Evolutionary conservation across 2,888 invertebrate genomes (phyloP).

Genomic region (Tethea ocularis): DNA sequence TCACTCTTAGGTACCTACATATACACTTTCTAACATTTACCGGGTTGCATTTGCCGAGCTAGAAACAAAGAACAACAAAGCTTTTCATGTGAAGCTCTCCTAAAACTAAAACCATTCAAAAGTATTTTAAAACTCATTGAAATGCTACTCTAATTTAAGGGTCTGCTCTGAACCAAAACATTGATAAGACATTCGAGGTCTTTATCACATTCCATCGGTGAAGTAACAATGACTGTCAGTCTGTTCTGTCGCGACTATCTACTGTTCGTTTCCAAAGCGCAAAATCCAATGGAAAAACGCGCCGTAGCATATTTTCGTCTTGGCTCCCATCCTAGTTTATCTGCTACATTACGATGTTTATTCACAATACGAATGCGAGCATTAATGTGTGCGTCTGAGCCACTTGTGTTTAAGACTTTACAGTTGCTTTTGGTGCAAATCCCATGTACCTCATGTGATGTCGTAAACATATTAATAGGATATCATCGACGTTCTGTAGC

Average conservation of each 20-base stretch:
- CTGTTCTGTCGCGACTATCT: conserved; percentile 59
- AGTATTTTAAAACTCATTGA: neutral
- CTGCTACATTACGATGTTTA: conserved; percentile 84
- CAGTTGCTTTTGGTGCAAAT: conserved; percentile 47
- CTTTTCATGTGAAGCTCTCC: neutral
- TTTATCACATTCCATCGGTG: conserved; percentile 61
- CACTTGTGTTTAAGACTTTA: conserved; percentile 66
- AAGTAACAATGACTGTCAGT: conserved; percentile 66
- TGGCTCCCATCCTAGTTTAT: conserved; percentile 84
- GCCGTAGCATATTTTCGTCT: conserved; percentile 83
- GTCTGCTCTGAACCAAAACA: conserved; percentile 22
- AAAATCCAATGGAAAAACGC: conserved; percentile 83
- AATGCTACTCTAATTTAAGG: conserved; percentile 16
- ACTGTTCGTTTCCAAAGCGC: conserved; percentile 79
- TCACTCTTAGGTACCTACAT: conserved; percentile 58
- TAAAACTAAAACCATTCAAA: neutral
- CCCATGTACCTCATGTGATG: conserved; percentile 30
- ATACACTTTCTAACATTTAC: conserved; percentile 36
- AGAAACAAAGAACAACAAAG: neutral
- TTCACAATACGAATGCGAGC: conserved; percentile 82
- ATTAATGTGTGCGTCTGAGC: conserved; percentile 78
- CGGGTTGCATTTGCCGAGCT: neutral
- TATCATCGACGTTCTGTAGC: conserved; percentile 14
- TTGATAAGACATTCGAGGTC: conserved; percentile 33
- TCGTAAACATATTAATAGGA: conserved; percentile 27